Base-by-base conservation (phyloP, 2,888 invertebrate species). In the Drosophila heteroneura region DNA sequence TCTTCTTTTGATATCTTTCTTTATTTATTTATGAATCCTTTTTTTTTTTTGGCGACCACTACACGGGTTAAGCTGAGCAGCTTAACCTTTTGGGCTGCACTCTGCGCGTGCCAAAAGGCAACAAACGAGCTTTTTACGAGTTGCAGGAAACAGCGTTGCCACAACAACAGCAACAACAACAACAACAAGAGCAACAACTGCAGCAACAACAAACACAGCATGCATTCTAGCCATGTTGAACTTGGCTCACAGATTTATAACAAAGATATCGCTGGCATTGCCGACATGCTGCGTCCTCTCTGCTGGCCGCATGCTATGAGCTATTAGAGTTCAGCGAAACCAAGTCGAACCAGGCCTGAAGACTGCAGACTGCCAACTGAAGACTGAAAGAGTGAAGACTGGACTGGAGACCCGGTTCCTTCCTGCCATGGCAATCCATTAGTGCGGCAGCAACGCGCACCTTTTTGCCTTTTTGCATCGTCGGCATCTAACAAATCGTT, bases 181-280 rank as follows among this genome's bases (percentile, higher is more conserved):
- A 63, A 74, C 85, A 70, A 6, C 22, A 26, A 22, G 52, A 59
- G 47, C 53, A 26, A 22, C 56, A 62, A 51, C 61, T 41, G 41
- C 61, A 70, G 44, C 70, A 77, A 74, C 90, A 89, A 89, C 89
- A 89, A 75, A 79, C 90, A 47, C 87, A 87, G 87, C 87, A 90
- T 79, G 87, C 75, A 67, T 74, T 73, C 86, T 73, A 70, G 62
- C 76, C 82, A 90, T 85, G 91, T 90, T 81, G 90, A 86, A 82
- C 89, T 79, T 75, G 76, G 80, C 79, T 84, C 83, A 85, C 91
- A 92, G 92, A 92, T 92, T 92, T 92, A 92, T 92, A 92, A 92
- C 92, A 89, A 87, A 92, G 92, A 92, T 92, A 92, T 91, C 82
- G 87, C 85, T 63, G 82, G 76, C 58, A 70, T 81, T 74, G 88